Conservation (phyloP, 2,113 vertebrate genomes). For the Halcyon malimbica region DNA sequence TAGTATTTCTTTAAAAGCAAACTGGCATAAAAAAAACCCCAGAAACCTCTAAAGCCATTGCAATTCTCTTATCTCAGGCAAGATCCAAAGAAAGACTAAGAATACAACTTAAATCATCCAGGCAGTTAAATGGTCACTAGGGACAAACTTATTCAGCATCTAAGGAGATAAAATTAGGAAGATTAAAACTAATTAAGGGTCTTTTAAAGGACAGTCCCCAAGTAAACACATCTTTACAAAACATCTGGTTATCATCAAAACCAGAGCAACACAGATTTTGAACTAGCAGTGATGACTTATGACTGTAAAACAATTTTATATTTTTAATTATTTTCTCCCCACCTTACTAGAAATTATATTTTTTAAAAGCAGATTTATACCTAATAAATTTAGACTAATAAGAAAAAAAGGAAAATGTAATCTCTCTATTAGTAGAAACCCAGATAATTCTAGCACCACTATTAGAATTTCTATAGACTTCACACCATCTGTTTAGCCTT, state of each 20-base stretch:
- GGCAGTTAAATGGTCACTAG: background rate
- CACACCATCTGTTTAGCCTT: background rate
- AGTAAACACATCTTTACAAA: background rate
- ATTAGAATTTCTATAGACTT: background rate
- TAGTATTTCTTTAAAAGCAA: background rate
- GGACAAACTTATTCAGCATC: background rate
- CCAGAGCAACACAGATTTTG: background rate
- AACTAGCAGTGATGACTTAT: background rate
- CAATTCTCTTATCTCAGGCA: background rate
- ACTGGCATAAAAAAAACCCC: background rate
- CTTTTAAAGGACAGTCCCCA: background rate
- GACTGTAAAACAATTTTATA: background rate
- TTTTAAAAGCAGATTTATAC: background rate
- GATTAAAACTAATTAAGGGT: background rate
- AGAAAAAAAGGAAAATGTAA: background rate
- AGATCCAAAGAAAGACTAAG: background rate
- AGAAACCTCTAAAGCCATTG: background rate
- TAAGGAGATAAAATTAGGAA: slow-evolving; percentile 10
- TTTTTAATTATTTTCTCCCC: background rate
- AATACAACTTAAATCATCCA: background rate
- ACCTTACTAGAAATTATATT: background rate
- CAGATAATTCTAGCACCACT: background rate
- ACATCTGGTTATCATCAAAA: background rate
- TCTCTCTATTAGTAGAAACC: background rate
- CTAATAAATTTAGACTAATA: background rate